Base-by-base conservation (phyloP, 2,888 invertebrate species). In the Sminthurides aquaticus region DNA sequence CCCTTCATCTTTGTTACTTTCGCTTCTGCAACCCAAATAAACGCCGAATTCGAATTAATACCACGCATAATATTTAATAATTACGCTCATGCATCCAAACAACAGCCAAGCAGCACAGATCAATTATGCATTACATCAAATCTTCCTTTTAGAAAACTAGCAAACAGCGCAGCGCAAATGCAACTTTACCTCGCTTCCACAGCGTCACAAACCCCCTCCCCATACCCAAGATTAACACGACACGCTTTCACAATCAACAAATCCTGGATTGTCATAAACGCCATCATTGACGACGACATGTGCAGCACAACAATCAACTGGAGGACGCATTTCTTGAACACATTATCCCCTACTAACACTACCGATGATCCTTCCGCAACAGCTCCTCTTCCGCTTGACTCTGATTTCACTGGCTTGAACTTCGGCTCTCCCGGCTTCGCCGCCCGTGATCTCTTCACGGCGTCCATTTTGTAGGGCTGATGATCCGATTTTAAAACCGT, bases 211-310 rank as follows among this genome's bases (percentile, higher is more conserved):
- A 89, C 82, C 49, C 87, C 85, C 58, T 81, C 80, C 60, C 84
- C 84, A 67, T 85, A 85, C 1, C 85, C 84, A 67, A 88, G 86
- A 77, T 91, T 87, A 0, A 89, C 86, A 0, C 82, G 81, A 73
- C 91, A 91, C 0, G 90, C 86, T 79, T 88, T 87, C 76, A 88
- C 82, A 1, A 89, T 81, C 76, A 88, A 90, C 75, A 90, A 88
- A 28, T 87, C 85, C 77, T 90, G 89, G 75, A 91, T 90, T 34
- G 88, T 83, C 0, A 91, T 89, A 66, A 84, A 85, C 2, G 90
- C 91, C 60, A 85, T 82, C 88, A 90, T 89, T 75, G 85, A 89
- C 1, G 91, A 89, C 82, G 91, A 85, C 90, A 93, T 91, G 77
- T 91, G 93, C 1, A 92, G 80, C 77, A 91, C 88, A 85, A 93